Conservation (phyloP, 2,797 vertebrate genomes). For the Zenarchopterus dispar region DNA sequence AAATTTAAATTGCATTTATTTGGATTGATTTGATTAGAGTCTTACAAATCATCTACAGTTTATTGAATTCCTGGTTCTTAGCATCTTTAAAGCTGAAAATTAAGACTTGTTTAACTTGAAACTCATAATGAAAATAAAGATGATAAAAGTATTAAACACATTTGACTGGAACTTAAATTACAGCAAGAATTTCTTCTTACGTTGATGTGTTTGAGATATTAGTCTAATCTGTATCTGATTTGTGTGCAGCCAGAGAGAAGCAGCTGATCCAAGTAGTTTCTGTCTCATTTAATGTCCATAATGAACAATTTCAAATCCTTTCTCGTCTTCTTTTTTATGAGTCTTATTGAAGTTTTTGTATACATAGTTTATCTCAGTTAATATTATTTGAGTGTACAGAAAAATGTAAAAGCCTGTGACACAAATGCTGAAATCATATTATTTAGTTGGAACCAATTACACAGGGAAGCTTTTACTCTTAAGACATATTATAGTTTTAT, state of each 20-base stretch:
- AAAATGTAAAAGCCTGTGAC: not conserved
- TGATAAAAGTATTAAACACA: not conserved
- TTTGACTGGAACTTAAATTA: conserved; percentile 7
- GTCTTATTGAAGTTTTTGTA: not conserved
- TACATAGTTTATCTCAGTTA: not conserved
- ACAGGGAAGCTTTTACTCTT: conserved; percentile 1
- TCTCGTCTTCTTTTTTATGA: not conserved
- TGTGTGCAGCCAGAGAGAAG: not conserved
- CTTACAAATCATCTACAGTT: not conserved
- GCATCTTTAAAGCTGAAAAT: conserved; percentile 10
- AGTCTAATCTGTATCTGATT: not conserved
- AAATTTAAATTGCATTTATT: conserved; percentile 1
- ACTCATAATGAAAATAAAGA: conserved; percentile 8
- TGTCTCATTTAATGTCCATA: not conserved
- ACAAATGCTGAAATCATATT: not conserved
- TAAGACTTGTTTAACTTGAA: conserved; percentile 1
- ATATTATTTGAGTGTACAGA: conserved; percentile 8
- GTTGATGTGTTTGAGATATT: conserved; percentile 2
- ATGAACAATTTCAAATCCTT: not conserved
- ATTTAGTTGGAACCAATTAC: conserved; percentile 2
- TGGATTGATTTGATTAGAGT: conserved; percentile 4
- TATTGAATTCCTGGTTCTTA: not conserved
- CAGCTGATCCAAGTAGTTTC: not conserved
- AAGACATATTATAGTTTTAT: conserved; percentile 1
- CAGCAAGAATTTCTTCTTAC: not conserved